Conservation (phyloP, 1,140 invertebrate genomes). For the Ceratitis capitata region DNA sequence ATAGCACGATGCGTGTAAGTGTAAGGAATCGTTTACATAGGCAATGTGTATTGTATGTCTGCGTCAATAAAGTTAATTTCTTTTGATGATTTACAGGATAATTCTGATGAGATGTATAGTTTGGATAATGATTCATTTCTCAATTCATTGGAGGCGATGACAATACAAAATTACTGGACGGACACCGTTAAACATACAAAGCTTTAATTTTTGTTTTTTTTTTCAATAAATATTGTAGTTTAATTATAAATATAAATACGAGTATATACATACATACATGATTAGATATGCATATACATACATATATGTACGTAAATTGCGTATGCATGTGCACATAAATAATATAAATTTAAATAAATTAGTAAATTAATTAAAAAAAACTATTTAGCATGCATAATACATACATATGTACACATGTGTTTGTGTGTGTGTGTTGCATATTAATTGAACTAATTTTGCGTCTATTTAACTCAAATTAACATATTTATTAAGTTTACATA, state of each 20-base stretch:
- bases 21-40: constrained; percentile 55
- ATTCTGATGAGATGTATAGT: constrained; percentile 92
- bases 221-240: too few relatives aligned
- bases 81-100: constrained; percentile 74
- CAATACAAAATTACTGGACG: constrained; percentile 93
- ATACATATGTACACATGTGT: too few relatives aligned
- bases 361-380: constrained; percentile 1
- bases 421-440: too few relatives aligned
- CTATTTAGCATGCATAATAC: background rate
- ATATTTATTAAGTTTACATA: constrained; percentile 39
- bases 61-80: constrained; percentile 42
- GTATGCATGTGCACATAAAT: background rate
- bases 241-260: too few relatives aligned
- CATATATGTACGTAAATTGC: background rate
- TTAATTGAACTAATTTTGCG: background rate
- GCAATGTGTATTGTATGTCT: background rate
- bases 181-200: constrained; percentile 92
- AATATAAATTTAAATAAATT: background rate
- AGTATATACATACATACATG: background rate
- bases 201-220: constrained; percentile 74
- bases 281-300: background rate
- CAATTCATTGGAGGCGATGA: constrained; percentile 91
- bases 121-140: constrained; percentile 91
- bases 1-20: constrained; percentile 85
- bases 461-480: constrained; percentile 28